Conservation (phyloP, 2,113 vertebrate genomes). For the Brienomyrus longianalis region DNA sequence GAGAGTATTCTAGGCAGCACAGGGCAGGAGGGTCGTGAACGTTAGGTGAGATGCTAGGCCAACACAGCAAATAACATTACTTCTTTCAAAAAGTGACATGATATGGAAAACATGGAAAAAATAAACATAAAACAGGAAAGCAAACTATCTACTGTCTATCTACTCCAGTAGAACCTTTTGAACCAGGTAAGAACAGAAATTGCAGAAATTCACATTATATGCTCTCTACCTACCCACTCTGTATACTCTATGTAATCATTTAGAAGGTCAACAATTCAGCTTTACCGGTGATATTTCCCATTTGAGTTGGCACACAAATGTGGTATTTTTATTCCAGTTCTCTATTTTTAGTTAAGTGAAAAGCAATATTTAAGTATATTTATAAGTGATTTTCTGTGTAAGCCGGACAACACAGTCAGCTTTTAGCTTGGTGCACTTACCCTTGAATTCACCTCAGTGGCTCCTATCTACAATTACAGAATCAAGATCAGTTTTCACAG, state of each 20-base stretch:
- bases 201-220: not conserved
- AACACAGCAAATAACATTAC: not conserved
- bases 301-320: not conserved
- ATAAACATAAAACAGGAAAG: not conserved
- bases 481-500: not conserved
- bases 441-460: not conserved
- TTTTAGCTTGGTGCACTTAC: not conserved
- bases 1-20: not conserved
- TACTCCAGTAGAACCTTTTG: not conserved
- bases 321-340: not conserved
- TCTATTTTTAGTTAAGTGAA: not conserved
- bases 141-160: not conserved
- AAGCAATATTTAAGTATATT: not conserved
- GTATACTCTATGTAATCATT: not conserved
- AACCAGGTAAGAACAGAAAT: not conserved
- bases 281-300: not conserved
- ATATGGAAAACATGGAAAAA: not conserved
- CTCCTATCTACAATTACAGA: not conserved
- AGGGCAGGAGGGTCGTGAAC: not conserved
- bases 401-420: not conserved
- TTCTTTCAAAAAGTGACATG: not conserved
- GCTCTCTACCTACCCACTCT: not conserved
- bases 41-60: not conserved
- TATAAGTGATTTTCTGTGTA: not conserved
- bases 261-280: not conserved